Evolutionary conservation across 2,113 vertebrate genomes (phyloP), one percentile per base, ranked within the genome.

Genomic region (Eupsittula cactorum): DNA sequence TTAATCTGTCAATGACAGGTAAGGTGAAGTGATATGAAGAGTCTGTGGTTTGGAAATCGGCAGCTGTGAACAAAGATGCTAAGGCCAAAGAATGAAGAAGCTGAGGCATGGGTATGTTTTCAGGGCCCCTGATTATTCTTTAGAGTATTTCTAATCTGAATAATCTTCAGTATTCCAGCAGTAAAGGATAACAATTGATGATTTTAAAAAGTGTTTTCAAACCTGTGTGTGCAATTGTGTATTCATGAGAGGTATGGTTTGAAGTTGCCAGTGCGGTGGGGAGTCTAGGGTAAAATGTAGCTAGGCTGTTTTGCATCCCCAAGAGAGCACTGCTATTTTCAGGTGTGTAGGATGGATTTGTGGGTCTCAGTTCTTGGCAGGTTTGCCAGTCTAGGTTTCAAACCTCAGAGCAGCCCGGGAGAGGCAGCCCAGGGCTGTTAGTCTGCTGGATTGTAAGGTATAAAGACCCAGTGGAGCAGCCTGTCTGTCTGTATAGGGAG

Each of bases 401-500:
- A 60, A 60, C 7, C 42, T 82, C 42, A 44, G 53, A 35, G 60
- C 31, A 68, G 35, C 3, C 2, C 37, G 33, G 46, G 27, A 78
- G 33, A 77, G 33, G 23, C 39, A 77, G 35, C 19, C 20, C 28
- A 16, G 18, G 35, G 33, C 20, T 78, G 49, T 29, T 18, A 20
- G 69, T 29, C n/a, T n/a, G 2, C 27, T 11, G 18, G 16, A 29
- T 35, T 5, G 1, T 19, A 13, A 1, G 1, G 23, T 3, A 1
- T 52, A 9, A 35, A n/a, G 42, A 74, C 13, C 7, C 37, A 41
- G 44, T 29, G 46, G n/a, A 71, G 27, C 44, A 81, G 47, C 42
- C 28, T 59, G 67, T 16, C 16, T 62, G n/a, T 27, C n/a, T n/a
- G 24, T 49, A 33, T 8, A 41, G 65, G 27, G 25, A 68, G 28